Evolutionary conservation across 2,888 invertebrate species (phyloP).

Genomic region (Lymantria dispar): DNA sequence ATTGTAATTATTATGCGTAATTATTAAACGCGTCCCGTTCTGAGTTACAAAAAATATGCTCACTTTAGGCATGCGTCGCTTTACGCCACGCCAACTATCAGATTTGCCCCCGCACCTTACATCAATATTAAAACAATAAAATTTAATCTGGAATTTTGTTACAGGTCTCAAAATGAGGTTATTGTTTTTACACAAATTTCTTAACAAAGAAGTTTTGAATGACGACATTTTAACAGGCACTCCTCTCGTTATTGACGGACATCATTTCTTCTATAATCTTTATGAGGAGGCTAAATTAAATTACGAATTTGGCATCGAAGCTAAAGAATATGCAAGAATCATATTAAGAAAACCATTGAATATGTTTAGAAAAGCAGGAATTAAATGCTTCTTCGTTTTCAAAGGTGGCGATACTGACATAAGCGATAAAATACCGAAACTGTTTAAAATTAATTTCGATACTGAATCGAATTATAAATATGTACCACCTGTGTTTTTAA

Average conservation of each 20-base stretch:
- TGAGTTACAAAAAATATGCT: no score
- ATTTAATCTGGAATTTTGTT: conserved; percentile 4
- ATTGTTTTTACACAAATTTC: neutral
- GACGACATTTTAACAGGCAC: neutral
- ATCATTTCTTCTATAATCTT: conserved; percentile 34
- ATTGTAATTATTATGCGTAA: no score
- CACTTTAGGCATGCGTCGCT: no score
- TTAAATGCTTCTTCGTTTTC: conserved; percentile 45
- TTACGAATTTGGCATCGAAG: conserved; percentile 40
- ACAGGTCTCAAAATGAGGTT: conserved; percentile 20
- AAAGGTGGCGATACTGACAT: conserved; percentile 41
- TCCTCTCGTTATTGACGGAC: conserved; percentile 45
- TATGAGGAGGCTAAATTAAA: conserved; percentile 29
- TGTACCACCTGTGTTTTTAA: conserved; percentile 23
- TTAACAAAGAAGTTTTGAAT: neutral
- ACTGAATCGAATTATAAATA: neutral
- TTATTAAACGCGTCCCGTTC: no score
- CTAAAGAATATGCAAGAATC: conserved; percentile 34
- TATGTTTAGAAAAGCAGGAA: conserved; percentile 39
- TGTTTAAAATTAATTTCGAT: neutral
- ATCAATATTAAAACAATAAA: no score
- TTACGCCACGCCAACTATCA: no score
- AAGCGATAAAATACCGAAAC: conserved; percentile 14
- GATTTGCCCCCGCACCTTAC: no score
- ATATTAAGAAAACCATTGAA: conserved; percentile 27